Base-by-base conservation (phyloP, 2,888 invertebrate species). In the Drosophila hamatofila region DNA sequence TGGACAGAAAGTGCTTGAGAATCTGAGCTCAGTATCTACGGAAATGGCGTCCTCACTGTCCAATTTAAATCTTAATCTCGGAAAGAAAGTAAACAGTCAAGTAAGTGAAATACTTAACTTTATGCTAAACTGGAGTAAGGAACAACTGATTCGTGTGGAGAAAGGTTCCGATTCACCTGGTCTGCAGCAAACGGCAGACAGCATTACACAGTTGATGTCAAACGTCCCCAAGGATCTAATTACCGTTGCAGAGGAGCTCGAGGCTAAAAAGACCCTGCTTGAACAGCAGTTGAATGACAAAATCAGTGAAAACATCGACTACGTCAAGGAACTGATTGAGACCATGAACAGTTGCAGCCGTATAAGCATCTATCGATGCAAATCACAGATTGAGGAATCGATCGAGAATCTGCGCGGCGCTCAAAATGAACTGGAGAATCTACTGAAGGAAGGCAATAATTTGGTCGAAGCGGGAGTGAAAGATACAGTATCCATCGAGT, bases 221-320 rank as follows among this genome's bases (percentile, higher is more conserved):
- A 25, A 12, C 12, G 11, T 6, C 23, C 8, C 0, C 5, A 2
- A 27, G 1, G 14, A 2, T 18, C 5, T 66, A 6, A 3, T 4
- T 0, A 1, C 0, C 0, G 6, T 33, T 6, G 5, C 69, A 12
- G 48, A n/a, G 0, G 70, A 66, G 25, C 33, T 66, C 1, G 70
- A 69, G 12, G 21, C 21, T 23, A 5, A 14, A 5, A 69, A 48
- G 25, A n/a, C 6, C 1, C 21, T 11, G 5, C 11, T 35, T 5
- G 57, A 48, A 3, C 46, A 56, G 33, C 0, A 12, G 12, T 14
- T 66, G 12, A 66, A 69, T 25, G 70, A 66, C 21, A 69, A 69
- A n/a, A 25, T 66, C 39, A 27, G 25, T 21, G 70, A 69, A 41
- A 69, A 66, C 12, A 18, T n/a, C n/a, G 33, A 12, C 3, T 23